A percentile compares a stretch with the other conserved stretches of the same genome.
phyloP scores from a whole-genome alignment of 2,113 vertebrate genomes.

The Eudyptes chrysolophus region DNA sequence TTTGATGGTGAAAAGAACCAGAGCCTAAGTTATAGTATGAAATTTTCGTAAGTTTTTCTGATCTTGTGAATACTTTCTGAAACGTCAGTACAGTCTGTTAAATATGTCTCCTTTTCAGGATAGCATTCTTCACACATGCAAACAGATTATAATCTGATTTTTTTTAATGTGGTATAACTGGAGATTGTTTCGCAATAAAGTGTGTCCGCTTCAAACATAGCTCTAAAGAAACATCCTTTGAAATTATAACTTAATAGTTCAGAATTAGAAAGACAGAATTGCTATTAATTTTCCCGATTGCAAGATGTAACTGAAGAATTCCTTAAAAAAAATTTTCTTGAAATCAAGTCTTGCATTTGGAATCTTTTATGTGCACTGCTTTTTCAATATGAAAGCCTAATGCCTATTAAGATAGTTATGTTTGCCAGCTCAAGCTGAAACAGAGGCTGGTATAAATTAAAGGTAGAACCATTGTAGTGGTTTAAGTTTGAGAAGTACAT shows the following conservation, averaged over 20 bases:
- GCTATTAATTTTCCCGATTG: not conserved
- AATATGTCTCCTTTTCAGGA: not conserved
- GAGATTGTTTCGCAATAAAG: not conserved
- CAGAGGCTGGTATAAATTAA: not conserved
- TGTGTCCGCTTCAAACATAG: not conserved
- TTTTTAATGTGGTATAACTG: not conserved
- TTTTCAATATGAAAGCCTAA: not conserved
- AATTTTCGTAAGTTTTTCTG: not conserved
- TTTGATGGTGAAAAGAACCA: not conserved
- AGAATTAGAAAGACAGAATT: not conserved
- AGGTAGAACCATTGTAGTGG: not conserved
- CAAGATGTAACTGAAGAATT: not conserved
- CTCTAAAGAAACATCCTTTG: not conserved
- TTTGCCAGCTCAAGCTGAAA: not conserved
- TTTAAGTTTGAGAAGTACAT: not conserved
- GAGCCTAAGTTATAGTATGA: not conserved
- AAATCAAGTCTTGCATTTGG: not conserved
- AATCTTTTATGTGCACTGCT: not conserved
- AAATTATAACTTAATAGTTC: not conserved
- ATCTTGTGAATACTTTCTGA: not conserved
- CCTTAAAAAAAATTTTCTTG: not conserved
- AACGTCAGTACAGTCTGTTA: not conserved
- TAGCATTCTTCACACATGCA: not conserved
- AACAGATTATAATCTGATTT: not conserved
- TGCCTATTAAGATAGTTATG: no score